phyloP scores from a whole-genome alignment of 1,140 invertebrate species.

The Drosophila nigrodunni region DNA sequence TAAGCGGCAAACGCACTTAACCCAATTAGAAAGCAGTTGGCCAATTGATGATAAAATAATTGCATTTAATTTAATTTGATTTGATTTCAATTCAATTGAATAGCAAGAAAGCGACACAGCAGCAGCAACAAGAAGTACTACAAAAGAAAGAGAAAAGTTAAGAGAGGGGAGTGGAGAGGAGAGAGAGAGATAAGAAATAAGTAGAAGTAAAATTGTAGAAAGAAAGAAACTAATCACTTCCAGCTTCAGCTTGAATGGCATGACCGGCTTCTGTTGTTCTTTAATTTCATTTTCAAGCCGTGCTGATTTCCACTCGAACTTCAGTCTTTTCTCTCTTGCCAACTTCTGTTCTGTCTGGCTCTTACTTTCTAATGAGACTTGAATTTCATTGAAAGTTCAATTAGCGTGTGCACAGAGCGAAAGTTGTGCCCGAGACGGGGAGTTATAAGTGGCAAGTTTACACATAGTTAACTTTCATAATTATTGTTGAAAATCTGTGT shows the following conservation, averaged over 20 bases:
- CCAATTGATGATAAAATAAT: slow-evolving; percentile 77
- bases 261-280: slow-evolving; percentile 34
- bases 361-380: slow-evolving; percentile 78
- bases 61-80: slow-evolving; percentile 77
- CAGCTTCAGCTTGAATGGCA: slow-evolving; percentile 12
- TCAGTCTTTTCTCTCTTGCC: slow-evolving; percentile 5
- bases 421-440: slow-evolving; percentile 57
- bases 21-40: slow-evolving; percentile 64
- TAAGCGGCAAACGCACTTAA: slow-evolving; percentile 68
- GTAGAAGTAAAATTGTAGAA: slow-evolving; percentile 13
- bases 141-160: neutral
- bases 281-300: slow-evolving; percentile 63
- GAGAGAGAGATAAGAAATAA: neutral
- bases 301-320: slow-evolving; percentile 46
- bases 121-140: neutral
- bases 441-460: slow-evolving; percentile 27
- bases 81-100: slow-evolving; percentile 45
- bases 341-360: slow-evolving; percentile 20
- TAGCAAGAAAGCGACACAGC: slow-evolving; percentile 17
- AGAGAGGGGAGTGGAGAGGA: slow-evolving; percentile 2
- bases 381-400: slow-evolving; percentile 81
- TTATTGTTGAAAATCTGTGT: neutral
- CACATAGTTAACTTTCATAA: slow-evolving; percentile 15
- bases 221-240: slow-evolving; percentile 60
- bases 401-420: slow-evolving; percentile 72